A percentile compares a stretch with the other conserved stretches of the same genome.
These are phyloP conservation scores for Phortica variegata DNA, from an alignment of 1,140 invertebrate species.

Conservation along the genomic window DNA sequence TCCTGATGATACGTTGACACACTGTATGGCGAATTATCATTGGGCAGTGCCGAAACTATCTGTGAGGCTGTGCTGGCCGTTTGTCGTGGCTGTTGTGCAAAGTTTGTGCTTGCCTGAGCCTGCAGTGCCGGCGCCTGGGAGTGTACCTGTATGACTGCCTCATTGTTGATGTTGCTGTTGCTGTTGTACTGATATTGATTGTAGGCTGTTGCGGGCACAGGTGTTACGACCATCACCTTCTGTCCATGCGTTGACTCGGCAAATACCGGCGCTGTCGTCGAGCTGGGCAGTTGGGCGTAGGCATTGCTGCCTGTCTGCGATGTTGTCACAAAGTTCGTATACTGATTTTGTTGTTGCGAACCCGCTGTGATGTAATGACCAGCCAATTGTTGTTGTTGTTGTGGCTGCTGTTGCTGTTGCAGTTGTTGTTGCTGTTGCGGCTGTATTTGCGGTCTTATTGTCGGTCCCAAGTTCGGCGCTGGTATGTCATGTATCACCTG, in stretches of 20 bases:
- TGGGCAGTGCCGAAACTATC: slow-evolving; percentile 14
- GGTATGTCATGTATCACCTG: slow-evolving; percentile 54
- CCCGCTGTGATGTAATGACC: slow-evolving; percentile 26
- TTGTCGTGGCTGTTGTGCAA: slow-evolving; percentile 40
- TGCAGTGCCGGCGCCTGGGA: slow-evolving; percentile 20
- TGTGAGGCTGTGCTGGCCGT: slow-evolving; percentile 6
- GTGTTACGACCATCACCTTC: slow-evolving; percentile 52
- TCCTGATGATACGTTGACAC: slow-evolving; percentile 51
- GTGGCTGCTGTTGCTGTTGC: slow-evolving; percentile 12
- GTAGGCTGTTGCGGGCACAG: slow-evolving; percentile 38
- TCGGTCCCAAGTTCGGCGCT: slow-evolving; percentile 43
- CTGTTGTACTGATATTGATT: slow-evolving; percentile 47
- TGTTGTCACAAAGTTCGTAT: slow-evolving; percentile 11
- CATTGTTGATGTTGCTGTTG: slow-evolving; percentile 25
- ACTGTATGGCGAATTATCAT: slow-evolving; percentile 39
- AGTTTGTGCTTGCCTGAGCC: slow-evolving; percentile 31
- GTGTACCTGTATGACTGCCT: slow-evolving; percentile 36
- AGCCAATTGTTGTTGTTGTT: slow-evolving; percentile 5
- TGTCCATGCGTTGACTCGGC: slow-evolving; percentile 48
- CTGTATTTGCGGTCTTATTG: slow-evolving; percentile 13
- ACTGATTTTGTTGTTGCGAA: slow-evolving; percentile 8
- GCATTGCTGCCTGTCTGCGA: slow-evolving; percentile 15
- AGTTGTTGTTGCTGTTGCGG: slow-evolving; percentile 8
- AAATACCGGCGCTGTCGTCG: slow-evolving; percentile 30
- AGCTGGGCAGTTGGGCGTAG: slow-evolving; percentile 17